A percentile compares a stretch with the other conserved stretches of the same genome.
These are phyloP conservation scores for Andrena fulva DNA, from an alignment of 2,888 invertebrate species.

Conservation along the genomic window DNA sequence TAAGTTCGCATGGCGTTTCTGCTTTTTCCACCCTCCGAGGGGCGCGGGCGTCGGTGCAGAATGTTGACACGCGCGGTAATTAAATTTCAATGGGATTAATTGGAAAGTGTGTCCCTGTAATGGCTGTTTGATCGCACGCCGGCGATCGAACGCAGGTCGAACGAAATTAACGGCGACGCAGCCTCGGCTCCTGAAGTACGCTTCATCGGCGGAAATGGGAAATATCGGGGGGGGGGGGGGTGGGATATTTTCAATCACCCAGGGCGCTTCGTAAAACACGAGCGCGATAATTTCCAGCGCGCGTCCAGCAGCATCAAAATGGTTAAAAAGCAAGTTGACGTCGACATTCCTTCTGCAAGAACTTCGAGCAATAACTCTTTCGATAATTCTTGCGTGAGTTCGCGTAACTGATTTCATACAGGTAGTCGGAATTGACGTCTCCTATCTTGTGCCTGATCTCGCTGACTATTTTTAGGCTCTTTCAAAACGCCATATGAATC, in stretches of 20 bases:
- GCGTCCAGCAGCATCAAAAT: background rate
- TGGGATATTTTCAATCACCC: background rate
- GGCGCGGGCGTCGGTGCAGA: constrained; percentile 6
- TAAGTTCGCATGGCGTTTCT: constrained; percentile 73
- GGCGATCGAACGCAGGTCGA: constrained; percentile 21
- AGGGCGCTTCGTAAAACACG: background rate
- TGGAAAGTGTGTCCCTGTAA: constrained; percentile 52
- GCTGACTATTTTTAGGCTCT: background rate
- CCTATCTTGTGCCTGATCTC: background rate
- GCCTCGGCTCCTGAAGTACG: background rate
- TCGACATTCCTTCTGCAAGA: background rate
- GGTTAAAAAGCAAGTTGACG: background rate
- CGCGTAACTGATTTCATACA: background rate
- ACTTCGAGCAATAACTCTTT: background rate
- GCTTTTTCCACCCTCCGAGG: constrained; percentile 14
- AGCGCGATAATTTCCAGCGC: background rate
- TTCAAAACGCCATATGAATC: background rate
- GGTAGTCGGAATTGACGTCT: background rate
- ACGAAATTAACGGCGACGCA: constrained; percentile 15
- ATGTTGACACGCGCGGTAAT: constrained; percentile 63
- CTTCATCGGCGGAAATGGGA: background rate
- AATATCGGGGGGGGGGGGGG: background rate
- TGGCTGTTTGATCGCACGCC: constrained; percentile 35
- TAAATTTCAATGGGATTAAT: constrained; percentile 65
- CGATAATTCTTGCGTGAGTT: background rate